Percentiles rank a stretch among this genome's conserved stretches.
These are phyloP conservation scores for Chrysogorgia sp. DNA, from an alignment of 92 coral and sea anemone species.

Conservation along the genomic window DNA sequence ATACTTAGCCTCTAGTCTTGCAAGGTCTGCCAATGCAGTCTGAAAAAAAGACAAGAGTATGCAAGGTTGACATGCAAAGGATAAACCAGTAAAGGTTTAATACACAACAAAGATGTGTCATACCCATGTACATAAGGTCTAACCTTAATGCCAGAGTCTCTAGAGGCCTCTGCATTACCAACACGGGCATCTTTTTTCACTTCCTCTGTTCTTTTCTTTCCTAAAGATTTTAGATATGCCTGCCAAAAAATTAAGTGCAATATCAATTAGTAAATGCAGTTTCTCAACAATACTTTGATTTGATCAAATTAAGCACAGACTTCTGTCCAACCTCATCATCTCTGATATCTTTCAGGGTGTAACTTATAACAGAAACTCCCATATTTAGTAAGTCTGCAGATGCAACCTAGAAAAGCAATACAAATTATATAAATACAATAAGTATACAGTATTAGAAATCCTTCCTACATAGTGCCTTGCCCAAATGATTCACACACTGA, in stretches of 20 bases:
- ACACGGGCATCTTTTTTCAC: slow-evolving; percentile 62
- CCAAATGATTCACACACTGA: too few relatives aligned
- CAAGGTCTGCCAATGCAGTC: slow-evolving; percentile 94
- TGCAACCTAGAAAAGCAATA: slow-evolving; percentile 41
- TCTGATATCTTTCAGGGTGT: slow-evolving; percentile 57
- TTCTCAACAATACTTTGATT: too few relatives aligned
- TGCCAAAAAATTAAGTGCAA: not conserved
- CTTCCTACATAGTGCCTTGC: too few relatives aligned
- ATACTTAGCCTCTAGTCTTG: slow-evolving; percentile 84
- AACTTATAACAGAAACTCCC: slow-evolving; percentile 63
- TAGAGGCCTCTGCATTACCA: slow-evolving; percentile 59
- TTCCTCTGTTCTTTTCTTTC: slow-evolving; percentile 55
- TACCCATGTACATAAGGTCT: not conserved
- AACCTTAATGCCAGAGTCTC: slow-evolving; percentile 63
- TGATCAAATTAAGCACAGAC: too few relatives aligned
- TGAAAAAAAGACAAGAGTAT: slow-evolving; percentile 9
- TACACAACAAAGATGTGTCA: too few relatives aligned
- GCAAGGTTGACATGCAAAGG: not conserved
- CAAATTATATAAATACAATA: not conserved
- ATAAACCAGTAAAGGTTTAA: not conserved
- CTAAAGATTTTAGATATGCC: slow-evolving; percentile 49
- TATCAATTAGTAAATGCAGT: too few relatives aligned
- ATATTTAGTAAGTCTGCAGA: slow-evolving; percentile 54
- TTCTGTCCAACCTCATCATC: slow-evolving; percentile 39
- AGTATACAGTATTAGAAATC: slow-evolving; percentile 11